phyloP scores from a whole-genome alignment of 2,113 vertebrate genomes.

The Ictidomys tridecemlineatus region DNA sequence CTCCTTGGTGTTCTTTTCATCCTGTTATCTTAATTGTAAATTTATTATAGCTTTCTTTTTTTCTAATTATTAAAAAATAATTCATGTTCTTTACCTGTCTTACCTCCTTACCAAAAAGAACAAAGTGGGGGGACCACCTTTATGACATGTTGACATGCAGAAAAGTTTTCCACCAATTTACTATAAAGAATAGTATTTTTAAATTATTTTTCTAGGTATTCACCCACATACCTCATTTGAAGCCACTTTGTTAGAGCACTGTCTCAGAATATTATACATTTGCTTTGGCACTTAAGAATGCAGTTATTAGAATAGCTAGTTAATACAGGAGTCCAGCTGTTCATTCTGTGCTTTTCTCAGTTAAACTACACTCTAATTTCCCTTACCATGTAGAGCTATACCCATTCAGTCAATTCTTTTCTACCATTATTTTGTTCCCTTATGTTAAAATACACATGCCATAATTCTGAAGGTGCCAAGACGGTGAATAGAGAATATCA shows the following conservation, averaged over 20 bases:
- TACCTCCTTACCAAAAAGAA: not conserved
- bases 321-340: not conserved
- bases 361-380: conserved; percentile 22
- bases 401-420: not conserved
- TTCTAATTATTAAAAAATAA: conserved; percentile 34
- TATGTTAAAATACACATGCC: not conserved
- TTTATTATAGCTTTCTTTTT: conserved; percentile 28
- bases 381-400: not conserved
- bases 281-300: conserved; percentile 21
- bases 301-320: not conserved
- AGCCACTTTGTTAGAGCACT: conserved; percentile 2
- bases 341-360: conserved; percentile 26
- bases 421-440: not conserved
- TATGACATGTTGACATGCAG: not conserved
- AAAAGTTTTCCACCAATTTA: conserved; percentile 33
- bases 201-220: conserved; percentile 32
- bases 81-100: not conserved
- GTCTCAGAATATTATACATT: conserved; percentile 29
- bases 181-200: conserved; percentile 38
- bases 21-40: not conserved
- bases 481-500: not conserved
- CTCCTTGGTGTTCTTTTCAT: not conserved
- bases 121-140: not conserved
- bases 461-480: not conserved
- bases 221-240: not conserved